Evolutionary conservation across 2,113 vertebrate species (phyloP), one percentile per base, ranked within the genome.

Genomic region (Neodontobutis hainanensis): DNA sequence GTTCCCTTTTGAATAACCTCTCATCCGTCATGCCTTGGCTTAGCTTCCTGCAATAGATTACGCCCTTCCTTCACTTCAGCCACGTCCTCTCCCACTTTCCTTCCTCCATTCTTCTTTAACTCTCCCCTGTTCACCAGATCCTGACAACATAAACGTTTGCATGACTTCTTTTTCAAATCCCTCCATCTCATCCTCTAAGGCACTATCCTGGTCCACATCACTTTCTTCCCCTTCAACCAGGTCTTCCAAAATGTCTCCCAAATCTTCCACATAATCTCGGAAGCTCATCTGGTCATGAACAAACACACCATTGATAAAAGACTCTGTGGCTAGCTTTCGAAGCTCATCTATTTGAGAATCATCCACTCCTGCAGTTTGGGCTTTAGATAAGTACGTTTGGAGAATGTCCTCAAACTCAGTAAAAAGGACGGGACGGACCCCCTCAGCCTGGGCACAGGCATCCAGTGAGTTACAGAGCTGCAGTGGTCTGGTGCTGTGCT

Each of bases 221-320:
- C 70, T 44, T 0, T 90, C 90, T 14, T 94, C 87, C 5, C 32
- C 73, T 74, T 92, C 73, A 0, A 94, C 96, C 84, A 94, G 77
- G 55, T 95, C 95, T 80, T 99, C 97, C 70, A 98, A 86, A 71
- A 95, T 92, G n/a, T 99, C 95, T 5, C 87, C 93, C 73, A 97
- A 45, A 0, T 96, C 93, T 0, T 97, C 95, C 48, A 92, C 92
- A 6, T 96, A 95, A 61, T 96, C 94, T 0, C 86, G 75, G 43
- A 98, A 98, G 44, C 91, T 93, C 64, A 94, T 89, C 60, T 88
- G 92, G 68, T 97, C 88, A 0, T 98, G 97, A 35, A 87, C 83
- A 15, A 98, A 99, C 52, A 92, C 0, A 0, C 93, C 94, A 0
- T 93, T 83, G 0, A 80, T 75, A 7, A 98, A 99, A 77, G 89